Base-by-base conservation (phyloP, 1,140 invertebrate genomes). In the Dysdera silvatica region DNA sequence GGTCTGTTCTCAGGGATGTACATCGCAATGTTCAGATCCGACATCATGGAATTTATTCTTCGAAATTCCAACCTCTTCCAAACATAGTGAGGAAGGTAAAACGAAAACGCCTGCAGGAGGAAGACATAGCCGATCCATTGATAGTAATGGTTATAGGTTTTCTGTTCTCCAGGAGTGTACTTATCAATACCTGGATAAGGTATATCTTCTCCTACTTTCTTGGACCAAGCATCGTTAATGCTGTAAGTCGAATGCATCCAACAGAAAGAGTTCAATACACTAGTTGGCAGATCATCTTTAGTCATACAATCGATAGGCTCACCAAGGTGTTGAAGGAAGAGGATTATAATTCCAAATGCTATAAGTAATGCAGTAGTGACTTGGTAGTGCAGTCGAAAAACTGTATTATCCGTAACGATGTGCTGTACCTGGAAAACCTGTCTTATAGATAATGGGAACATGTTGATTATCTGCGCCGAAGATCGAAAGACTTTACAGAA, bases 61-160 rank as follows among this genome's bases (percentile, higher is more conserved):
- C 72, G 73, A 2, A 64, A 68, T 66, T 78, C 75, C 67, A 63
- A 70, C 16, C 61, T 65, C 61, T 87, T 88, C 87, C 87, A 91
- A 1, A 89, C 68, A 71, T 84, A 87, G 1, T 82, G 79, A 0
- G 87, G 87, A 31, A 84, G 73, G 70, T 74, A 75, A 56, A 75
- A 75, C 10, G 72, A 35, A 20, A 68, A 14, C 10, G 71, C 89
- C 87, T 94, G 91, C 75, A 93, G 87, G 77, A 94, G 94, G 71
- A 94, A 82, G 80, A 90, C 91, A 81, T 94, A 95, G 80, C 91
- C 93, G 75, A 95, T 90, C 91, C 91, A 95, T 80, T 94, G 91
- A 77, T 94, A 95, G 78, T 94, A 95, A 12, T 69, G 68, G 58
- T 78, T 76, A 51, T 74, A 72, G 26, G 68, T 77, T 80, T 55